Conservation (phyloP, 2,888 invertebrate genomes). For the Trisateles emortualis region DNA sequence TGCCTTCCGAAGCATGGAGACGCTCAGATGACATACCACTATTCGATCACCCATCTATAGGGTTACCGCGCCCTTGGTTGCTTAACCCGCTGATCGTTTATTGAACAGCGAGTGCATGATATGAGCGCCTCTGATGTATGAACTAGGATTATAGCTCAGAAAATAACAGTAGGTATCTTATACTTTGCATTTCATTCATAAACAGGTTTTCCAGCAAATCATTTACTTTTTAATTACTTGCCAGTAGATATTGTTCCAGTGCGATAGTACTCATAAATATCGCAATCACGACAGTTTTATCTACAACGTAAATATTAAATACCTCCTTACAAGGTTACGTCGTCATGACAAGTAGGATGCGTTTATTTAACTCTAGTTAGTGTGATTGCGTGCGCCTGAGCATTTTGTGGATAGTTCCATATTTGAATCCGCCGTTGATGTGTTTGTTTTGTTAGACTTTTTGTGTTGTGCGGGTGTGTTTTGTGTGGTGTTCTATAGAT, state of each 20-base stretch:
- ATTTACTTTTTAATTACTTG: neutral
- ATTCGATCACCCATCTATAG: no score
- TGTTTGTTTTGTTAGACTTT: constrained; percentile 15
- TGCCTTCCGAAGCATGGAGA: no score
- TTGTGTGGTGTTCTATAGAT: neutral
- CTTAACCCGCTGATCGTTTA: no score
- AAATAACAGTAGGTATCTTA: no score
- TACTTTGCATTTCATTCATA: neutral
- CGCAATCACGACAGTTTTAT: constrained; percentile 20
- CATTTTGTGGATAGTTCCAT: constrained; percentile 51
- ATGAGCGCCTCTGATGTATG: no score
- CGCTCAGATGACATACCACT: no score
- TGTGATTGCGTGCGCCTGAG: constrained; percentile 50
- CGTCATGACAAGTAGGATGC: constrained; percentile 46
- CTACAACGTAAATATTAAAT: constrained; percentile 30
- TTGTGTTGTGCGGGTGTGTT: neutral
- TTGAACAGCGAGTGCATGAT: no score
- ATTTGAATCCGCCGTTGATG: constrained; percentile 27
- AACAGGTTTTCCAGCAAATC: neutral
- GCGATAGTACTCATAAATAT: no score
- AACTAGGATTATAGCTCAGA: no score
- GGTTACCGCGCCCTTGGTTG: no score
- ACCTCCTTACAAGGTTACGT: constrained; percentile 61
- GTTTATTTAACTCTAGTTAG: constrained; percentile 59
- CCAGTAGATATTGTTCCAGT: neutral